Base-by-base conservation (phyloP, 2,888 invertebrate species). In the Macropis europaea region DNA sequence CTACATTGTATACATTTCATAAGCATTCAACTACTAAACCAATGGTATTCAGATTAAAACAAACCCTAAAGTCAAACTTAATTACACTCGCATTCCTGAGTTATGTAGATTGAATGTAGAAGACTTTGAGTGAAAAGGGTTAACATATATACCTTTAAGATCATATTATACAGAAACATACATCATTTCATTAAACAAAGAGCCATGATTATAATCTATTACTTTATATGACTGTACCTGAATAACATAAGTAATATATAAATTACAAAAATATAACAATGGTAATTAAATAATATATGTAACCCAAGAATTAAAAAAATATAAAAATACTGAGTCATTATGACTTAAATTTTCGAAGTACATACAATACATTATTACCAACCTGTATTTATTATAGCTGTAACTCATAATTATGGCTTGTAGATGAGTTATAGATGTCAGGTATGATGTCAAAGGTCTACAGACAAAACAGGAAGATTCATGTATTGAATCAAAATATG, bases 351-450 rank as follows among this genome's bases (percentile, higher is more conserved):
- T 45, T 17, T 47, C 32, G 2, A 47, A 50, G 24, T 38, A 30
- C 43, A 60, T 48, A n/a, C n/a, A 48, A 19, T 38, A 1, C 15
- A 40, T 40, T 32, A 50, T 73, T 75, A 86, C 86, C 52, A 85
- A 86, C 86, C 86, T 87, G 85, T 83, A 86, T 82, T 87, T 86
- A 80, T 86, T 86, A 76, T 86, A 85, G 73, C 84, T 85, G 75
- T 87, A 86, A 83, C 85, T 87, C 85, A 86, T 86, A 79, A 75
- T 85, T 82, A 80, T 53, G 60, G 69, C 62, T 68, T 82, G 78
- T 66, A 52, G 82, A 45, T 81, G 80, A 75, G 22, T 70, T 57
- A 66, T 54, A 73, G 72, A 63, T 73, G 76, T 74, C 71, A 74
- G 60, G 77, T 77, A 66, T 64, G 69, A 56, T 78, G 76, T 42